phyloP scores from a whole-genome alignment of 2,113 vertebrate species.

The Plecturocebus donacophilus region DNA sequence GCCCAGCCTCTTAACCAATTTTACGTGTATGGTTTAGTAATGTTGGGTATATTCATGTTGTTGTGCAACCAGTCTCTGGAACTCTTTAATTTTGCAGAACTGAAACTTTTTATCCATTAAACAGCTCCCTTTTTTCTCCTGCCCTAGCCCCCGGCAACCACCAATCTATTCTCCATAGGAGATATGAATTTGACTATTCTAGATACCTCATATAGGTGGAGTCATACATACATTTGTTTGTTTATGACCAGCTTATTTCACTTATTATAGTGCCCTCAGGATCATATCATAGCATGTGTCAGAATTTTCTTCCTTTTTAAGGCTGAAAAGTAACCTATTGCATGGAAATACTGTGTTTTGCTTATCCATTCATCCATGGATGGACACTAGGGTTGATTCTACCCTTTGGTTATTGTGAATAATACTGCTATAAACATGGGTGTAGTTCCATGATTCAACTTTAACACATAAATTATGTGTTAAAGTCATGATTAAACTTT shows the following conservation, averaged over 20 bases:
- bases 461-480: too few species aligned
- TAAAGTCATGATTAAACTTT: background rate
- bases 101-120: background rate
- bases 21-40: background rate
- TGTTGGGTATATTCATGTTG: background rate
- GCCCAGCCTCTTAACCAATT: background rate
- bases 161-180: background rate
- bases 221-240: background rate
- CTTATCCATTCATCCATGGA: background rate
- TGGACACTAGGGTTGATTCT: background rate
- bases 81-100: background rate
- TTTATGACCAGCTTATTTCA: background rate
- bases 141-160: fast-evolving
- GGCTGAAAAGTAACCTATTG: background rate
- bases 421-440: background rate
- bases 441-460: background rate
- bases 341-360: background rate
- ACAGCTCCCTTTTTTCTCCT: background rate
- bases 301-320: background rate
- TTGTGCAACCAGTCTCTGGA: background rate
- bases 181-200: background rate
- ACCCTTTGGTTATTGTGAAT: background rate
- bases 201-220: background rate
- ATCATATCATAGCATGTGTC: too few species aligned
- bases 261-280: background rate